Evolutionary conservation across 2,888 invertebrate genomes (phyloP).

Genomic region (Drosophila rubida): DNA sequence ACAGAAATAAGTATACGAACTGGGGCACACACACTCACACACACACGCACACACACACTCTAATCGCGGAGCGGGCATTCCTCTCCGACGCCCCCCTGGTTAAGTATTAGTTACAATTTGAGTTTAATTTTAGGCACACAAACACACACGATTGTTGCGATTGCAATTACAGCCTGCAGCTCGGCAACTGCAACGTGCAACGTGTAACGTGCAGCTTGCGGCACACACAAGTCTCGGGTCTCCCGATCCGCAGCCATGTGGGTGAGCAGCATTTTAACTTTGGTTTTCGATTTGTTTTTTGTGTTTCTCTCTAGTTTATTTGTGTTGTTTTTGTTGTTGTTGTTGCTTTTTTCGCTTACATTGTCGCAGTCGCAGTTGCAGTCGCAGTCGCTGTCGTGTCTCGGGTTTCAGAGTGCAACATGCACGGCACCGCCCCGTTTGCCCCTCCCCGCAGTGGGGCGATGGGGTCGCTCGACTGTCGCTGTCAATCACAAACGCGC

Average conservation of each 20-base stretch:
- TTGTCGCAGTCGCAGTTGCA: neutral
- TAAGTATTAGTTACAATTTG: conserved; percentile 77
- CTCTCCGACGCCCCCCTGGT: conserved; percentile 9
- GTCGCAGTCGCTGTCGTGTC: conserved; percentile 40
- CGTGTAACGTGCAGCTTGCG: conserved; percentile 10
- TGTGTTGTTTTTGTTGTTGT: conserved; percentile 17
- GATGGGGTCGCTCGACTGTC: conserved; percentile 19
- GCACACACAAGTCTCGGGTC: conserved; percentile 6
- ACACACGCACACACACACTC: conserved; percentile 32
- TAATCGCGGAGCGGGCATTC: neutral
- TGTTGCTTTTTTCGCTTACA: neutral
- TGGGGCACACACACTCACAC: conserved; percentile 47
- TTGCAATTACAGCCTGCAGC: conserved; percentile 29
- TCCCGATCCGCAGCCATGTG: conserved; percentile 71
- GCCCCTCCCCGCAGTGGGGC: neutral
- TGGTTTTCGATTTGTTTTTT: conserved; percentile 77
- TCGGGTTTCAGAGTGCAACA: conserved; percentile 65
- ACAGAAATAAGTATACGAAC: conserved; percentile 44
- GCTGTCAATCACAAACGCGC: conserved; percentile 82
- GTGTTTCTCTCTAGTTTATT: conserved; percentile 7
- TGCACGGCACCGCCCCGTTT: conserved; percentile 31
- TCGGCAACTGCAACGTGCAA: neutral
- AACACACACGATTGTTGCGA: conserved; percentile 25
- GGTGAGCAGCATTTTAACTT: conserved; percentile 81
- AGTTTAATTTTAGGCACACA: conserved; percentile 76